Evolutionary conservation across 35 echinoderm and acorn worm species (phyloP).

Genomic region (Anneissia japonica): DNA sequence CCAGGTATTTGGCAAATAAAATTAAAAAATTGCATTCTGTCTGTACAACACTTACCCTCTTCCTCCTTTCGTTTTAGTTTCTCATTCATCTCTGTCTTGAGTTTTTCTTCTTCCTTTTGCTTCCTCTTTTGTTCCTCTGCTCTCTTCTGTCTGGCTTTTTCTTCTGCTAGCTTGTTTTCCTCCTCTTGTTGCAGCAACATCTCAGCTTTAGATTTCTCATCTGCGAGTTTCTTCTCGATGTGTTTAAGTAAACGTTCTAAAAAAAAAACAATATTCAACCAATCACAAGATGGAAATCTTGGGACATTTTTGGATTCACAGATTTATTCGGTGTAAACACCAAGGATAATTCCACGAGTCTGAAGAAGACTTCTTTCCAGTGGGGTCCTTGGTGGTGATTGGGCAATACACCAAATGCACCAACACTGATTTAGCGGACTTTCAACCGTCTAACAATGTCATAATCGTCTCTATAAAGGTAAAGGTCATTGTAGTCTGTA

Average conservation of each 20-base stretch:
- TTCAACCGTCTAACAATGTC: no score
- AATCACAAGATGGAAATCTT: no score
- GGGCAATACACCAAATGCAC: no score
- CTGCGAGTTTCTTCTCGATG: slow-evolving; percentile 42
- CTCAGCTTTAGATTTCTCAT: slow-evolving; percentile 43
- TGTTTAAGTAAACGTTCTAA: slow-evolving; percentile 52
- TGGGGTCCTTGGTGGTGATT: no score
- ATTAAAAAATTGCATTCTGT: neutral
- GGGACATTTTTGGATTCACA: no score
- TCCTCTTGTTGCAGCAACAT: slow-evolving; percentile 48
- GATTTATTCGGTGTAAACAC: no score
- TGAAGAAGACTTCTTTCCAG: no score
- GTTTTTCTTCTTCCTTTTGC: slow-evolving; percentile 47
- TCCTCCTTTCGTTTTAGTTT: slow-evolving; percentile 42
- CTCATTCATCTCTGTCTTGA: slow-evolving; percentile 38
- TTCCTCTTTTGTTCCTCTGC: slow-evolving; percentile 46
- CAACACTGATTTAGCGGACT: no score
- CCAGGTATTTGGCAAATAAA: neutral
- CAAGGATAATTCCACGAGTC: no score
- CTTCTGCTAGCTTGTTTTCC: slow-evolving; percentile 37
- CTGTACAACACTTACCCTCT: neutral
- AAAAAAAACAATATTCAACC: no score
- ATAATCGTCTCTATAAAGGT: no score
- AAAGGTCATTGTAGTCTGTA: no score
- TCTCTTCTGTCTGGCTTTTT: slow-evolving; percentile 40